Base-by-base conservation (phyloP, 2,888 invertebrate genomes). In the Aporophyla nigra region DNA sequence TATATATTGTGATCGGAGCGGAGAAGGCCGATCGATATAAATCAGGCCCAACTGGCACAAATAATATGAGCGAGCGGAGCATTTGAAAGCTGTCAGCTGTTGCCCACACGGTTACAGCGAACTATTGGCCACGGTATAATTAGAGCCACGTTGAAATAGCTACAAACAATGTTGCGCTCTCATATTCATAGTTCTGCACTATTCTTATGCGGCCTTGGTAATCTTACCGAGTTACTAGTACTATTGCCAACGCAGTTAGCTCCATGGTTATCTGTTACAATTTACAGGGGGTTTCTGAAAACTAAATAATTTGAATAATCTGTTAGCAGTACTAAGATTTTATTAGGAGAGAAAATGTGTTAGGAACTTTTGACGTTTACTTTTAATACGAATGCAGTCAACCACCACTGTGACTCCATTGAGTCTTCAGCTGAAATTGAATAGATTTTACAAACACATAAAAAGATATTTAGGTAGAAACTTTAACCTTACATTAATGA, bases 201-300 rank as follows among this genome's bases (percentile, higher is more conserved):
- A 94, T 95, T 94, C 94, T 93, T 86, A 92, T 83, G 80, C 88
- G 94, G 87, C 95, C 95, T 95, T 95, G 93, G 90, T 87, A 86
- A 91, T 91, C 89, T 89, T 92, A 91, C 92, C 78, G 88, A 91
- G 91, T 90, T 91, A 91, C 91, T 89, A 82, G 87, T 88, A 81
- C 75, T 89, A 88, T 88, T 88, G 87, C 80, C 70, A 83, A 78
- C 82, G 53, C 77, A 75, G 81, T 83, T 86, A 87, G 81, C 65
- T 82, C 71, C 71, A 77, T 82, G 73, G 78, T 85, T 84, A 81
- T 82, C 82, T 84, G 73, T 77, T 74, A 51, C 58, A 66, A 51
- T 76, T 77, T 54, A 76, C 73, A 72, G n/a, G 51, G 24, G 59
- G 71, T 75, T 74, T 79, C 73, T 80, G 54, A 82, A 68, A 72